Conservation (phyloP, 2,113 vertebrate species). For the Fukomys damarensis region DNA sequence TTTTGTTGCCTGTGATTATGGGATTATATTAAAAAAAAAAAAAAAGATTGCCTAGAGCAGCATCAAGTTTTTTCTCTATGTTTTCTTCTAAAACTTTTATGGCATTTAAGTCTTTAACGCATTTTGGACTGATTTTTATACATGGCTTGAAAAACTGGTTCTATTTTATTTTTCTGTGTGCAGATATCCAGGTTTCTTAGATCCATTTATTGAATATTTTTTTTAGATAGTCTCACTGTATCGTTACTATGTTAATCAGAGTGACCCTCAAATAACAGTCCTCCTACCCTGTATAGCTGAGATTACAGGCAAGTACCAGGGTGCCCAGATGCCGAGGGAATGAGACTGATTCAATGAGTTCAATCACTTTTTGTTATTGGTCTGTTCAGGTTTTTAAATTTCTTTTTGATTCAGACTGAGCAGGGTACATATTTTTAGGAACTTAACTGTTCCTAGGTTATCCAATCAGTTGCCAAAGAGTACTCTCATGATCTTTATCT, state of each 20-base stretch:
- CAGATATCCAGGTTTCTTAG: not conserved
- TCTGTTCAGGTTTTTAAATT: not conserved
- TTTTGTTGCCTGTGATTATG: not conserved
- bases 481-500: not conserved
- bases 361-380: not conserved
- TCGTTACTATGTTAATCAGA: not conserved
- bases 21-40: not conserved
- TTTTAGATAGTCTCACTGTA: not conserved
- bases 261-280: not conserved
- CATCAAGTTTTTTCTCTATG: not conserved
- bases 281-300: not conserved
- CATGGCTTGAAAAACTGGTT: not conserved
- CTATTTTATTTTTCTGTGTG: not conserved
- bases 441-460: not conserved
- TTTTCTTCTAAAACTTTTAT: not conserved
- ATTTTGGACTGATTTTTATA: not conserved
- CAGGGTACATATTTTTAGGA: no score
- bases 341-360: not conserved
- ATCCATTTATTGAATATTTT: not conserved
- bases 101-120: not conserved
- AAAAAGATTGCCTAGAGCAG: not conserved
- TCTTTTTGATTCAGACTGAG: not conserved
- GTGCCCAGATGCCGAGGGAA: not conserved
- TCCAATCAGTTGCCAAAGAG: not conserved
- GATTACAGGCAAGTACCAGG: not conserved